Evolutionary conservation across 2,797 vertebrate genomes (phyloP).

Genomic region (Catostomus latipinnis): DNA sequence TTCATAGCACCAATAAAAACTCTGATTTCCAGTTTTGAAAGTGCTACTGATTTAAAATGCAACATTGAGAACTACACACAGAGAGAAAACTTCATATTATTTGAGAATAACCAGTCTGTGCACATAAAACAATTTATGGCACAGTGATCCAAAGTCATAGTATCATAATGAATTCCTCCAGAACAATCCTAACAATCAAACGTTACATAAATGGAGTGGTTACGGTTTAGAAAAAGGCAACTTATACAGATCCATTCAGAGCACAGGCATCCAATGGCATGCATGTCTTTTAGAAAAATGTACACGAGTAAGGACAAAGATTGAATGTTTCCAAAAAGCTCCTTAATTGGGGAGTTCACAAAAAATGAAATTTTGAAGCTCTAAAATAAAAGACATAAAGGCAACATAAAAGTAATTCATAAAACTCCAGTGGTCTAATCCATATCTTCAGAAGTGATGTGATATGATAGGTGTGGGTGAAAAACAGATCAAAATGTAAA

Average conservation of each 20-base stretch:
- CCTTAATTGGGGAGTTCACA: background rate
- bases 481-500: too few species aligned
- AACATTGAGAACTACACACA: constrained; percentile 26
- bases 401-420: too few species aligned
- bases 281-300: background rate
- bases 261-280: constrained; percentile 12
- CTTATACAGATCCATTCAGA: constrained; percentile 12
- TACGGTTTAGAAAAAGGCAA: constrained; percentile 16
- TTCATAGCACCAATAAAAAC: constrained; percentile 44
- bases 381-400: too few species aligned
- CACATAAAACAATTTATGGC: background rate
- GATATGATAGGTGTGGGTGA: too few species aligned
- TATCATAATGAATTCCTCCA: constrained; percentile 16
- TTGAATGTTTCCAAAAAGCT: background rate
- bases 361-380: too few species aligned
- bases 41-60: constrained; percentile 14
- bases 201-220: constrained; percentile 32
- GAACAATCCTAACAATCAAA: constrained; percentile 29
- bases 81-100: background rate
- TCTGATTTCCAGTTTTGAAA: constrained; percentile 34
- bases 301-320: background rate
- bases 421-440: too few species aligned
- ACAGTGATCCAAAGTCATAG: constrained; percentile 43
- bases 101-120: too few species aligned
- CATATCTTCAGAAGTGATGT: too few species aligned